These are phyloP conservation scores for Lepidurus apus DNA, from an alignment of 1,140 invertebrate species.

Conservation along the genomic window DNA sequence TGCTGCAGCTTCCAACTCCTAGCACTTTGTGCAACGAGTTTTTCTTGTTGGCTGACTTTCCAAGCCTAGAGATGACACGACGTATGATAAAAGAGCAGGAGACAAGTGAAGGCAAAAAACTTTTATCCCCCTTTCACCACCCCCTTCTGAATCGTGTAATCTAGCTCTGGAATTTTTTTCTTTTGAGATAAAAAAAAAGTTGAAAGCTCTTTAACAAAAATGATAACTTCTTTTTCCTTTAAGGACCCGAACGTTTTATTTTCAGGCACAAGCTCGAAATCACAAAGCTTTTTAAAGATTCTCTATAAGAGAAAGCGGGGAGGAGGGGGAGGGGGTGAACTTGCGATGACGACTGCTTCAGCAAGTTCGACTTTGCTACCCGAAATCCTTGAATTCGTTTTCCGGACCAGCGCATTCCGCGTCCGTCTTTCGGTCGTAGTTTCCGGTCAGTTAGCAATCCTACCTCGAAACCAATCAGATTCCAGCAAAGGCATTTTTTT, in stretches of 20 bases:
- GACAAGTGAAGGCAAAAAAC: neutral
- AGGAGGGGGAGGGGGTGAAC: too few relatives aligned
- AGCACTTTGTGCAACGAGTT: slow-evolving; percentile 21
- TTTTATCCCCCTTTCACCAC: too few relatives aligned
- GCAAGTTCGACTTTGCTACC: neutral
- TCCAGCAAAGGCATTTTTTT: neutral
- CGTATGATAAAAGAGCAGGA: slow-evolving; percentile 18
- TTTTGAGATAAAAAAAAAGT: neutral
- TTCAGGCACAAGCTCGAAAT: too few relatives aligned
- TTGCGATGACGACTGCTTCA: neutral
- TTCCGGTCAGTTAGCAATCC: slow-evolving; percentile 15
- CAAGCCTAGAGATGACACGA: slow-evolving; percentile 4
- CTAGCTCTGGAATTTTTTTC: too few relatives aligned
- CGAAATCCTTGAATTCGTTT: neutral
- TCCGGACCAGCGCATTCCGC: slow-evolving; percentile 3
- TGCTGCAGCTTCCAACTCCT: neutral
- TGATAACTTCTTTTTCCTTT: neutral
- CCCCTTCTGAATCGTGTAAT: too few relatives aligned
- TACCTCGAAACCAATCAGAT: slow-evolving; percentile 9
- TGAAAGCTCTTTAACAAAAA: slow-evolving; percentile 4
- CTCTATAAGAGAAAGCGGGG: too few relatives aligned
- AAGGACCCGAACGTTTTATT: neutral
- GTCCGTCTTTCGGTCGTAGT: neutral
- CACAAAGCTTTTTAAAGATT: too few relatives aligned
- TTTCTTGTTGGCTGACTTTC: slow-evolving; percentile 19